Percentiles rank a stretch among this genome's conserved stretches.
Conservation (phyloP, 2,113 vertebrate species). For the Calonectris borealis region DNA sequence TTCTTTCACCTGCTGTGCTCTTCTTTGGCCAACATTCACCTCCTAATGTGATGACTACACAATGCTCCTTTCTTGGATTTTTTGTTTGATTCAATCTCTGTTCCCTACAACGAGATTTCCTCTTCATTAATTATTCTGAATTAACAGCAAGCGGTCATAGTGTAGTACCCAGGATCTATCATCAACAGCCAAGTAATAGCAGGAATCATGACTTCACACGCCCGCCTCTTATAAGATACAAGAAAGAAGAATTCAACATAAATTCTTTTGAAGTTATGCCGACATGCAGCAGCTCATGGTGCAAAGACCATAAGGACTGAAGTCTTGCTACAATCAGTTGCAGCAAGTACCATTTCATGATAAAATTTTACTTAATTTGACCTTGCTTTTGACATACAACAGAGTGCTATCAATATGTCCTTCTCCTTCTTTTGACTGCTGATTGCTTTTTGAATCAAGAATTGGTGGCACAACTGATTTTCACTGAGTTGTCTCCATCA, state of each 20-base stretch:
- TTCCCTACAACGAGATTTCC: neutral
- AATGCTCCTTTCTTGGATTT: neutral
- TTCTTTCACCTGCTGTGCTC: constrained; percentile 52
- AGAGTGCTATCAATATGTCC: neutral
- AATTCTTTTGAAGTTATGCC: neutral
- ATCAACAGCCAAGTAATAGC: neutral
- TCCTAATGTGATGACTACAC: constrained; percentile 4
- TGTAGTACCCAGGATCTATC: neutral
- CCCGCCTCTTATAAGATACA: neutral
- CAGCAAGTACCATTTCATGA: neutral
- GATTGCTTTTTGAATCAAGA: neutral
- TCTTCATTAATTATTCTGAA: constrained; percentile 42
- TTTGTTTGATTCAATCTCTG: neutral
- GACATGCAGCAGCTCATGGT: neutral
- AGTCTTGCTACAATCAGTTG: neutral
- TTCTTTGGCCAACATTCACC: constrained; percentile 36
- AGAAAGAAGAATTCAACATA: neutral
- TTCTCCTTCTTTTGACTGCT: neutral
- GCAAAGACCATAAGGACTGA: neutral
- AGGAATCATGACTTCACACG: neutral
- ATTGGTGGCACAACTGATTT: neutral
- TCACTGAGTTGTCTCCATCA: neutral
- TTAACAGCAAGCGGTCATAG: neutral
- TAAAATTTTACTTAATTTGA: neutral
- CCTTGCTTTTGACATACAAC: neutral